These are phyloP conservation scores for Podarcis muralis DNA, from an alignment of 2,113 vertebrate genomes.

Conservation along the genomic window DNA sequence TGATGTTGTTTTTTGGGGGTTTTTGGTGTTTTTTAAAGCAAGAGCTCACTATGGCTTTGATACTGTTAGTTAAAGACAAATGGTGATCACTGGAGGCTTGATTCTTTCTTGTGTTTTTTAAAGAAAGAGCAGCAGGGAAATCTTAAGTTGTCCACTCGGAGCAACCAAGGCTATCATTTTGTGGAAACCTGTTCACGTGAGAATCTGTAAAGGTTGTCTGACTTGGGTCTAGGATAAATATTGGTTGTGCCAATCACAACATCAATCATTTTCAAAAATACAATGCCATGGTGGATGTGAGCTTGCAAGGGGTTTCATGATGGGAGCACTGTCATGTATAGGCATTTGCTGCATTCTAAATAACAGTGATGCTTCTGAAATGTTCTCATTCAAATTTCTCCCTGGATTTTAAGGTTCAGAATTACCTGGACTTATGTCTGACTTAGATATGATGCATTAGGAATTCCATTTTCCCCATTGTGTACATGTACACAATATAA, in stretches of 20 bases:
- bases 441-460: neutral
- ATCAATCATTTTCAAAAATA: neutral
- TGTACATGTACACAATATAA: neutral
- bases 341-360: neutral
- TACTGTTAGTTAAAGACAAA: slow-evolving; percentile 29
- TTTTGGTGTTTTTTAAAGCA: neutral
- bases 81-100: neutral
- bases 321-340: neutral
- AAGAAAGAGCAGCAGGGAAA: neutral
- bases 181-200: neutral
- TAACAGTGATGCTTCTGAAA: neutral
- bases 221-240: slow-evolving; percentile 4
- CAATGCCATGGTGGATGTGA: neutral
- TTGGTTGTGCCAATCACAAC: slow-evolving; percentile 3
- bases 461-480: neutral
- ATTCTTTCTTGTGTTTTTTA: slow-evolving; percentile 11
- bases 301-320: neutral
- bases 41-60: slow-evolving; percentile 26
- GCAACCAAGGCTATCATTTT: neutral
- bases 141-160: neutral
- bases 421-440: neutral
- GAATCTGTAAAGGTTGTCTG: slow-evolving; percentile 4
- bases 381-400: neutral
- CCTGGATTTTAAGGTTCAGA: neutral
- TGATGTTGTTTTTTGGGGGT: neutral